Percentiles rank a stretch among this genome's conserved stretches.
Evolutionary conservation across 2,797 vertebrate species (phyloP).

Genomic region (Sebastes aleutianus): DNA sequence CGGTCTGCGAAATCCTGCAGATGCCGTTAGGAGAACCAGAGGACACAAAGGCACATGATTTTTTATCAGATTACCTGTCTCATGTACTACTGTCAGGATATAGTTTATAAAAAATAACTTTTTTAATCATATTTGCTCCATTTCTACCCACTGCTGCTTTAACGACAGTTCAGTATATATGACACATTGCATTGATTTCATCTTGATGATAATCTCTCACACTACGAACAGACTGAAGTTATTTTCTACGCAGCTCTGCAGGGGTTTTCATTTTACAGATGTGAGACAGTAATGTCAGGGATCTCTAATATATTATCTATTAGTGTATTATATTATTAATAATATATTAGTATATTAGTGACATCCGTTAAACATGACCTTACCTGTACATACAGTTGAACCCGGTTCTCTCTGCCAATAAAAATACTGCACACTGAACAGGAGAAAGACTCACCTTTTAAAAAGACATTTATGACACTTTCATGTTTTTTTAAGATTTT

Average conservation of each 20-base stretch:
- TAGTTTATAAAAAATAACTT: too few species aligned
- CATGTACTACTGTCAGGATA: too few species aligned
- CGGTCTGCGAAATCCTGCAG: too few species aligned
- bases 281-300: too few species aligned
- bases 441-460: background rate
- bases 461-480: background rate
- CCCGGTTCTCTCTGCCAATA: background rate
- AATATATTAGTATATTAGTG: too few species aligned
- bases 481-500: background rate
- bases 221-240: background rate
- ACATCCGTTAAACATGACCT: too few species aligned
- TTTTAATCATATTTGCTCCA: too few species aligned
- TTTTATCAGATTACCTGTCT: too few species aligned
- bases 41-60: too few species aligned
- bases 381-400: background rate
- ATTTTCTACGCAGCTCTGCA: background rate
- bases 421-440: background rate
- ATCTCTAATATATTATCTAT: background rate
- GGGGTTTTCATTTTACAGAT: background rate
- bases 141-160: background rate
- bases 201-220: background rate
- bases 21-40: too few species aligned
- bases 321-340: too few species aligned
- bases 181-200: background rate
- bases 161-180: too few species aligned